Evolutionary conservation across 2,888 invertebrate species (phyloP), one percentile per base, ranked within the genome.

Genomic region (Acanthosoma haemorrhoidale): DNA sequence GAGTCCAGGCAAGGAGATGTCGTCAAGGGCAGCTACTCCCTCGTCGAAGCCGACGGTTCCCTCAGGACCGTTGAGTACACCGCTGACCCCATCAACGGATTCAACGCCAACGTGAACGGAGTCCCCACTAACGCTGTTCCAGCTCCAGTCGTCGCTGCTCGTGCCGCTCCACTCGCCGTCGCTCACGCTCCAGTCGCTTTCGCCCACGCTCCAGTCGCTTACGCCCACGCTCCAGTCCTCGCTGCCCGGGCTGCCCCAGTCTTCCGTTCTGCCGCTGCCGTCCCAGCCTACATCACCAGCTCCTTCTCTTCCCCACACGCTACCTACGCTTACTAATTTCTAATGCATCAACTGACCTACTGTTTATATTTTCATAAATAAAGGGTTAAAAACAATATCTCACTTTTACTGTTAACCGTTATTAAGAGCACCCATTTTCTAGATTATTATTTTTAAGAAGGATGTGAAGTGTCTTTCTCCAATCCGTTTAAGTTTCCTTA

Each of bases 151-250:
- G n/a, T n/a, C n/a, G n/a, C n/a, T n/a, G n/a, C n/a, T n/a, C n/a
- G n/a, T n/a, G n/a, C n/a, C n/a, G n/a, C n/a, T n/a, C n/a, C 51
- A 15, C 15, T 43, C 32, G 36, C 60, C 32, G 58, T 58, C 16
- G 58, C 21, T 9, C 76, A 79, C 1, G 31, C 58, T 34, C 32
- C 59, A 32, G 59, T 32, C 31, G 36, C 16, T 18, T 21, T 36
- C 18, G 21, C 61, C 3, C 61, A 34, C 16, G 34, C 36, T n/a
- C 34, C 61, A 21, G 16, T 36, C 21, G 61, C 13, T 21, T 16
- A 41, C 4, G 59, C 34, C 15, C 32, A 18, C 6, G 21, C 61
- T 21, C 61, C 61, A 36, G 61, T 36, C 3, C 6, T 36, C n/a
- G 21, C 36, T 25, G 61, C 61, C 6, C 64, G 16, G 3, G 64